Evolutionary conservation across 2,797 vertebrate species (phyloP).

Genomic region (Coendou prehensilis): DNA sequence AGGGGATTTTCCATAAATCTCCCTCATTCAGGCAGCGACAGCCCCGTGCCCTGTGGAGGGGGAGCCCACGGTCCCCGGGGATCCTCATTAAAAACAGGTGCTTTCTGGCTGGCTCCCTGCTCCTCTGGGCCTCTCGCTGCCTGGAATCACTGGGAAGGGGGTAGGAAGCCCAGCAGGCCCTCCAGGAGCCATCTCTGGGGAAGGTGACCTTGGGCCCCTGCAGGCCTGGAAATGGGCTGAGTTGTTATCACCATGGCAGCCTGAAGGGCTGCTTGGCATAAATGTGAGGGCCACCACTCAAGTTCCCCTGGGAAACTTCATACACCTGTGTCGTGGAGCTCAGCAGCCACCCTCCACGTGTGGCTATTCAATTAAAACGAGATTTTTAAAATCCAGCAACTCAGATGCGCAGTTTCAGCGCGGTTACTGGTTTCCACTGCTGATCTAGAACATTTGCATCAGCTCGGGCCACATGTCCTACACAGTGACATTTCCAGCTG

Average conservation of each 20-base stretch:
- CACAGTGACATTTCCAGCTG: not conserved
- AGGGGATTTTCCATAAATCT: conserved; percentile 80
- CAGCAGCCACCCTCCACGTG: not conserved
- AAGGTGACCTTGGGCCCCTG: conserved; percentile 12
- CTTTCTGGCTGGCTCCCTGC: conserved; percentile 16
- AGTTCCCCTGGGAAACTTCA: not conserved
- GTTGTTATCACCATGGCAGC: not conserved
- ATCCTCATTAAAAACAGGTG: conserved; percentile 65
- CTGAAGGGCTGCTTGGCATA: not conserved
- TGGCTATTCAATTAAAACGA: conserved; percentile 22
- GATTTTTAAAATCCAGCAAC: not conserved
- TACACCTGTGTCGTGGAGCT: not conserved
- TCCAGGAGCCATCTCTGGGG: conserved; percentile 17
- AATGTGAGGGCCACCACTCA: not conserved
- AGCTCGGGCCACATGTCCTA: not conserved
- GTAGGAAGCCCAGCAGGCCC: not conserved
- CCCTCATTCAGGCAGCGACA: conserved; percentile 49
- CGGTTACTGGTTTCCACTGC: not conserved
- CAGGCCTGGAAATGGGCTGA: not conserved
- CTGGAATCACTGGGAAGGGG: not conserved
- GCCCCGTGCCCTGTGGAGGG: conserved; percentile 66
- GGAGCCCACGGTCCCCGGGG: not conserved
- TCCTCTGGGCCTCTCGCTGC: not conserved
- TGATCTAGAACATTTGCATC: not conserved
- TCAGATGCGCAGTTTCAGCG: not conserved